A percentile compares a stretch with the other conserved stretches of the same genome.
These are phyloP conservation scores for Acanthisitta chloris DNA, from an alignment of 2,113 vertebrate species.

Conservation along the genomic window DNA sequence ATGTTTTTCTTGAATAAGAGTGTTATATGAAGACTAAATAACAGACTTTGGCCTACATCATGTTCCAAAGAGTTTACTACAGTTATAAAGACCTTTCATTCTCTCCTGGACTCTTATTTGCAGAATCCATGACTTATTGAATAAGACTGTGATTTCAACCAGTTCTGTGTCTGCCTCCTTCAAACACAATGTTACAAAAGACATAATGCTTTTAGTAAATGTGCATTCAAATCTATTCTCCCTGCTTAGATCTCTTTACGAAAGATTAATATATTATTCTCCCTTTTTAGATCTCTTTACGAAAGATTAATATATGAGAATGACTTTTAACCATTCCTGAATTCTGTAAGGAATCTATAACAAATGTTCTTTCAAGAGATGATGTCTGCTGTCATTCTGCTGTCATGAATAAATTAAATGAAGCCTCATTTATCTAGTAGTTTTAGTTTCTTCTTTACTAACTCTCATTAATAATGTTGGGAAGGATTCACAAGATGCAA, in stretches of 20 bases:
- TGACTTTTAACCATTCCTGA: slow-evolving; percentile 1
- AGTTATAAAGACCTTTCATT: background rate
- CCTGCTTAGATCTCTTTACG: slow-evolving; percentile 15
- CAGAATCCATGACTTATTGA: background rate
- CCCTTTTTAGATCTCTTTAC: slow-evolving; percentile 11
- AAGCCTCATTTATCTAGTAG: background rate
- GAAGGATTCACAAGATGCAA: background rate
- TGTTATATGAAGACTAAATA: background rate
- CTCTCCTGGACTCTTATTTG: background rate
- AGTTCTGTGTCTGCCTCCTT: background rate
- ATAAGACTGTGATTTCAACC: slow-evolving; percentile 9
- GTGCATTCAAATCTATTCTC: background rate
- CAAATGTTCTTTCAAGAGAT: slow-evolving; percentile 15
- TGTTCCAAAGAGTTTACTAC: background rate
- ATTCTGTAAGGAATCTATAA: background rate
- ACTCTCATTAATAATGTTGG: background rate
- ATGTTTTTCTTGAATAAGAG: background rate
- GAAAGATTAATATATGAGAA: background rate
- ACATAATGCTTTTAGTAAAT: background rate
- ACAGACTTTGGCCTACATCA: background rate
- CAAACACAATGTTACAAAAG: background rate
- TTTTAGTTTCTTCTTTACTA: background rate
- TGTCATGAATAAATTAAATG: background rate
- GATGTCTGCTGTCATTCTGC: background rate
- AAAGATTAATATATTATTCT: background rate